Base-by-base conservation (phyloP, 2,113 vertebrate genomes). In the Holacanthus passer region DNA sequence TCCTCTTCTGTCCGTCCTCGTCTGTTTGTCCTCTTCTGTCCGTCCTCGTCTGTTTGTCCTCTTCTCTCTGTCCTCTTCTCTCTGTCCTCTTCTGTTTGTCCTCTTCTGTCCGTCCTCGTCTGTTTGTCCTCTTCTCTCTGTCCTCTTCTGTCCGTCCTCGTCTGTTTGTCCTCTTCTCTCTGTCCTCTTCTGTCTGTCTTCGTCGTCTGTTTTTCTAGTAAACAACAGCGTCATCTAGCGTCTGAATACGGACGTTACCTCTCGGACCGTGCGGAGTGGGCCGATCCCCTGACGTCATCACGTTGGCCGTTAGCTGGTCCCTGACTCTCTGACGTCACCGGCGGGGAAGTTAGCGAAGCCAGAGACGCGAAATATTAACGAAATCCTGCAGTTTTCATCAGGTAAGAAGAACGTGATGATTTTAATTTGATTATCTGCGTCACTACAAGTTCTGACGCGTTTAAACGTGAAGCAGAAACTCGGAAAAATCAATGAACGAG, bases 181-280 rank as follows among this genome's bases (percentile, higher is more conserved):
- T n/a, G n/a, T n/a, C n/a, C n/a, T n/a, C n/a, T n/a, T n/a, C n/a
- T n/a, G n/a, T n/a, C n/a, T n/a, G n/a, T n/a, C n/a, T n/a, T n/a
- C n/a, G n/a, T n/a, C n/a, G n/a, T n/a, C n/a, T 5, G 35, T 37
- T 7, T 37, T 37, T 37, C 35, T 1, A 37, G 35, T 20, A 5
- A 17, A 47, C 77, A 24, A 0, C 5, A 27, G 7, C 48, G 55
- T 72, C 84, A 80, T 80, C 87, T 85, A 1, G 72, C 43, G 87
- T 32, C n/a, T 2, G 1, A 17, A 7, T 1, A 1, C 1, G 0
- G 19, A 6, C 22, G 1, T 24, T 56, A 64, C 73, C 19, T 45
- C n/a, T 10, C 12, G 1, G 10, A n/a, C 80, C 66, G 0, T 0
- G 2, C 22, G 0, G 0, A 2, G 3, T 17, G 20, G 29, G 62